phyloP scores from a whole-genome alignment of 2,888 invertebrate genomes.

The Saturnia japonica region DNA sequence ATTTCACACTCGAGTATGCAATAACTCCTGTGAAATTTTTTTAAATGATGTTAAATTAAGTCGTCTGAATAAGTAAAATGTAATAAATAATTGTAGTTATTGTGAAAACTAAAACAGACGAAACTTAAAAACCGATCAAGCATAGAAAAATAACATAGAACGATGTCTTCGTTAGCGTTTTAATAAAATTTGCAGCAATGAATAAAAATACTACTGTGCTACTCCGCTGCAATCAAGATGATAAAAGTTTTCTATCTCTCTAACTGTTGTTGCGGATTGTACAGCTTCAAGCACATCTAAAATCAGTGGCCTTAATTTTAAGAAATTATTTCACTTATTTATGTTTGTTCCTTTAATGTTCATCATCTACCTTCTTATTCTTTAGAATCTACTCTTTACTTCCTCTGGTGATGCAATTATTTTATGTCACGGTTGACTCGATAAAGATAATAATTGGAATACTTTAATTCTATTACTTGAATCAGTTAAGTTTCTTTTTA shows the following conservation, averaged over 20 bases:
- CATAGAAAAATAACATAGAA: neutral
- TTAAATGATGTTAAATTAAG: too few relatives aligned
- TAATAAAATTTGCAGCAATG: too few relatives aligned
- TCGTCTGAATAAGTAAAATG: neutral
- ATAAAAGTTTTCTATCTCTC: neutral
- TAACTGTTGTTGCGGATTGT: too few relatives aligned
- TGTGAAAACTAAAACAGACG: too few relatives aligned
- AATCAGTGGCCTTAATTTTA: too few relatives aligned
- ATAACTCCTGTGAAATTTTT: constrained; percentile 44
- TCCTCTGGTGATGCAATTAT: neutral
- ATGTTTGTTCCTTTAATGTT: too few relatives aligned
- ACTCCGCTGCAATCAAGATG: neutral
- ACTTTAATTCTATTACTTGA: neutral
- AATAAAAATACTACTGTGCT: neutral
- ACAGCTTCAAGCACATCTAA: too few relatives aligned
- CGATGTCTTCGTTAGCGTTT: neutral
- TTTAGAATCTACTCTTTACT: neutral
- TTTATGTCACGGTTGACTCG: too few relatives aligned
- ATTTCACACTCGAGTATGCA: constrained; percentile 62
- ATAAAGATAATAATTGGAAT: neutral
- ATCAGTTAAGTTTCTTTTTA: neutral
- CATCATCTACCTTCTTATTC: too few relatives aligned
- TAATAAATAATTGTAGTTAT: too few relatives aligned
- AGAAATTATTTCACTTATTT: too few relatives aligned
- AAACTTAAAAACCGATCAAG: neutral